Percentiles rank a stretch among this genome's conserved stretches.
phyloP scores from a whole-genome alignment of 2,888 invertebrate species.

The Chrysolina americana region DNA sequence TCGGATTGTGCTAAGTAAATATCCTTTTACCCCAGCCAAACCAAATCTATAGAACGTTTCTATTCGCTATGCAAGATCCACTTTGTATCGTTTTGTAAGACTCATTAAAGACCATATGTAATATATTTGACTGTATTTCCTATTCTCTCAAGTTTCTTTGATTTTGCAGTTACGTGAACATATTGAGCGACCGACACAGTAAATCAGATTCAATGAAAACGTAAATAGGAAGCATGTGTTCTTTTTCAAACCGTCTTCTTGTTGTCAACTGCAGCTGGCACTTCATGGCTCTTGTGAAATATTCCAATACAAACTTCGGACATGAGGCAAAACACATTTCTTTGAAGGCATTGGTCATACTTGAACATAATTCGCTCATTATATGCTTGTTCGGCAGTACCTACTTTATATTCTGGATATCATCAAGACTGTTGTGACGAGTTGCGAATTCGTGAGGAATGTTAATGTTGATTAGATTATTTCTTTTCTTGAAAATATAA shows the following conservation, averaged over 20 bases:
- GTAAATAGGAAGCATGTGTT: constrained; percentile 9
- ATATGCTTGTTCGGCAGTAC: background rate
- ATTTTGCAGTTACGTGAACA: background rate
- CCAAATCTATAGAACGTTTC: no score
- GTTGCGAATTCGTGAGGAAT: background rate
- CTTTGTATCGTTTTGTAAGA: background rate
- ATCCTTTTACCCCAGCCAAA: no score
- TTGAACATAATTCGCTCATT: background rate
- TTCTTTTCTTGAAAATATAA: background rate
- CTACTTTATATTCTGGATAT: constrained; percentile 9
- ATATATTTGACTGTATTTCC: no score
- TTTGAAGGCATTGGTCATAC: constrained; percentile 4
- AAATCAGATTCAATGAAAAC: constrained; percentile 9
- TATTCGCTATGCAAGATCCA: no score
- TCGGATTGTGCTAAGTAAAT: no score
- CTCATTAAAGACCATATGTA: background rate
- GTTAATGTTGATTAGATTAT: background rate
- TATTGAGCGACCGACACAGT: background rate
- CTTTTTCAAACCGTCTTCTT: background rate
- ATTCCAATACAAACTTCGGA: background rate
- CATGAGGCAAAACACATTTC: background rate
- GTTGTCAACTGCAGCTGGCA: constrained; percentile 10
- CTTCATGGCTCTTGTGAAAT: background rate
- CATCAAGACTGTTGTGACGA: background rate
- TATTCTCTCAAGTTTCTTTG: background rate